Base-by-base conservation (phyloP, 23 tunicate genomes). In the Aplidium turbinatum region DNA sequence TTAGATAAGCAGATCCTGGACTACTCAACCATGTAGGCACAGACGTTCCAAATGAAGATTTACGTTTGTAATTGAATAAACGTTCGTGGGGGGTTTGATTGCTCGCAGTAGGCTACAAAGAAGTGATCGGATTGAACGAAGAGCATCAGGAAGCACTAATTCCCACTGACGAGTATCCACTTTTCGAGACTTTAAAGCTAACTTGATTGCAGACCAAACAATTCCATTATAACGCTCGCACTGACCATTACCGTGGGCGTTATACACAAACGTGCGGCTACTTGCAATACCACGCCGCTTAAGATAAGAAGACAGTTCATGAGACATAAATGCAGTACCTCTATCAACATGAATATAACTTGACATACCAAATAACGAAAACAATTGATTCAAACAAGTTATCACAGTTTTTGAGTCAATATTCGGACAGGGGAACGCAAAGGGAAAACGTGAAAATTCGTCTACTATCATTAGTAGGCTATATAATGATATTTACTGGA, bases 221-320 rank as follows among this genome's bases (percentile, higher is more conserved):
- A 70, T 32, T 5, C 72, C 79, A 31, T 74, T 74, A 60, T 74
- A 74, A 11, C 72, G n/a, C 23, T 47, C 76, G n/a, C 76, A 47
- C 24, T 47, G 63, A 9, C 76, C 76, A 47, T 70, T 70, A 4
- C 62, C 76, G 7, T 34, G 62, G 5, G 76, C 38, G 27, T 70
- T 70, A 47, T 70, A 70, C 19, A 48, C 38, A 29, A 35, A 47
- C 9, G 76, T 47, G 19, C 23, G 21, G 24, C 63, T 70, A 11
- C 36, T n/a, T n/a, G 79, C 47, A 6, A 70, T 48, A 28, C 76
- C 62, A 28, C 32, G 33, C 47, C 36, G 35, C 3, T 47, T 21
- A 11, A 70, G 26, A 31, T 47, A 70, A 7, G 60, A 27, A 23
- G 26, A 6, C n/a, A 70, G 47, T 24, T 70, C 63, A 5, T 3